A percentile compares a stretch with the other conserved stretches of the same genome.
These are phyloP conservation scores for Subacronicta megacephala DNA, from an alignment of 2,888 invertebrate species.

Conservation along the genomic window DNA sequence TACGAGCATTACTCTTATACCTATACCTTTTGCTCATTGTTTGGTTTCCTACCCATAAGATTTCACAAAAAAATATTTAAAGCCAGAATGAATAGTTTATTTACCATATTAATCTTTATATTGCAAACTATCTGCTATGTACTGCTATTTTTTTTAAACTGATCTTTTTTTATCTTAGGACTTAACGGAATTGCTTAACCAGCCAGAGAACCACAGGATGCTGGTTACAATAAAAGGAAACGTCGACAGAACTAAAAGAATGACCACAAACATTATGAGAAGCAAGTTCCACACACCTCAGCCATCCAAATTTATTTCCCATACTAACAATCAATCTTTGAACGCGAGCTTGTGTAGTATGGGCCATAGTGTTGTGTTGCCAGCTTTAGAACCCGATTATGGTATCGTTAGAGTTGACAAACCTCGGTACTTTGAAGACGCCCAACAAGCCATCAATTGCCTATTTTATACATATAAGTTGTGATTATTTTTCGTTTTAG, in stretches of 20 bases:
- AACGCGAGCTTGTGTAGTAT: constrained; percentile 61
- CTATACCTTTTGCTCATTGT: too few relatives aligned
- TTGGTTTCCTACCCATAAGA: too few relatives aligned
- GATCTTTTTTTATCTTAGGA: constrained; percentile 68
- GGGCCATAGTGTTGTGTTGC: constrained; percentile 59
- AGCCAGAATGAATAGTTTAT: too few relatives aligned
- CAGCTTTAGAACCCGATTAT: constrained; percentile 81
- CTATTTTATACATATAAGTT: constrained; percentile 79
- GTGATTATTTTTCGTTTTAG: constrained; percentile 52
- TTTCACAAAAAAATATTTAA: too few relatives aligned
- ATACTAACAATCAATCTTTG: constrained; percentile 65
- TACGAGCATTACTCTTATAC: too few relatives aligned
- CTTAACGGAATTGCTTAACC: constrained; percentile 73
- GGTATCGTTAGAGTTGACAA: constrained; percentile 77
- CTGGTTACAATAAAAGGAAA: constrained; percentile 76
- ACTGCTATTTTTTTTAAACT: too few relatives aligned
- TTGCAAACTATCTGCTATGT: too few relatives aligned
- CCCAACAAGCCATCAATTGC: constrained; percentile 81
- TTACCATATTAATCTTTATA: too few relatives aligned
- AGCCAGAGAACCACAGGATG: constrained; percentile 80
- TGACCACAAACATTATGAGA: constrained; percentile 69
- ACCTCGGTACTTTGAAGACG: constrained; percentile 81
- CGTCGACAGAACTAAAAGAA: constrained; percentile 75
- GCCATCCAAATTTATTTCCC: constrained; percentile 64
- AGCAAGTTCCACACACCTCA: constrained; percentile 71